Evolutionary conservation across 2,797 vertebrate species (phyloP), one percentile per base, ranked within the genome.

Genomic region (Falco naumanni): DNA sequence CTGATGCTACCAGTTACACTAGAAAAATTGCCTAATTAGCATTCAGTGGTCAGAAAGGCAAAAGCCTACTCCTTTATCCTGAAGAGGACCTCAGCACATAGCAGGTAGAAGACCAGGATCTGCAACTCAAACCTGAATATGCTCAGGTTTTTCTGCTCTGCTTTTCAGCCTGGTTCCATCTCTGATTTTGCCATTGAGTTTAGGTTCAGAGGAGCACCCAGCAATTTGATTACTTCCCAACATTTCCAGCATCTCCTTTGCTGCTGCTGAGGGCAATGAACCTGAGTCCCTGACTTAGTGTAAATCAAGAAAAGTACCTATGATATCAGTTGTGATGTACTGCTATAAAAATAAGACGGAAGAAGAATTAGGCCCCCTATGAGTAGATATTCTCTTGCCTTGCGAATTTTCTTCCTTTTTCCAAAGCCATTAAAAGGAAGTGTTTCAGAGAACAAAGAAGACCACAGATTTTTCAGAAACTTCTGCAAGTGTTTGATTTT

Each of bases 1-100:
- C 37, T 63, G 90, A 77, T 79, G 95, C 80, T 88, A n/a, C 82
- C 19, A 29, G 84, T 92, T 92, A 57, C 82, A 59, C 24, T 64
- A 45, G 72, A 59, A 86, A 80, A 91, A 96, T 80, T 13, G 10
- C 53, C 59, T 81, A 18, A 84, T 93, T 79, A 93, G 83, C 66
- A 34, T 63, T 56, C 80, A 15, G 66, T 79, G 61, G 34, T 59
- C 43, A 28, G 60, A 81, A 70, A 59, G 70, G 39, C 39, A 39
- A 39, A 39, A 39, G 83, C 77, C 93, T 43, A 3, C 88, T 91
- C 33, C 70, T 78, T 86, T 59, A 48, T 86, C 76, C 65, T 8
- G 4, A 57, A 56, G 60, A 74, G 37, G 70, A 70, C 60, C 50
- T 86, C 64, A 43, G 34, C 54, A 47, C 18, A 2, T 16, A 65